A percentile compares a stretch with the other conserved stretches of the same genome.
Evolutionary conservation across 2,888 invertebrate species (phyloP).

Genomic region (Drosophila atripex): DNA sequence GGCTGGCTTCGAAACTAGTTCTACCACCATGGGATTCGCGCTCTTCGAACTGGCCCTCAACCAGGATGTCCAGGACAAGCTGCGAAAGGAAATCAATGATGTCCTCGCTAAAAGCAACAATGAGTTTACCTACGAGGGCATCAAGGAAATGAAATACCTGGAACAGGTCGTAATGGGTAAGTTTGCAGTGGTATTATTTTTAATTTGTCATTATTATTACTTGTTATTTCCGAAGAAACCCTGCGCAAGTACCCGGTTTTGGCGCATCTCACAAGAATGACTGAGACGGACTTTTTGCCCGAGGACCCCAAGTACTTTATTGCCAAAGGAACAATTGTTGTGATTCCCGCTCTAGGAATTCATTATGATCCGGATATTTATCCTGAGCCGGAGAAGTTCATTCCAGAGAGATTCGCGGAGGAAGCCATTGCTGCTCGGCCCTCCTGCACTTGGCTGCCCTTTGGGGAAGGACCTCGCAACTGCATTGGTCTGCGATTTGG

Average conservation of each 20-base stretch:
- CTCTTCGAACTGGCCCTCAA: constrained; percentile 75
- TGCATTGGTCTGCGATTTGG: constrained; percentile 81
- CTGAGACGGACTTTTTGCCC: constrained; percentile 43
- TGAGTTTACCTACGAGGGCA: constrained; percentile 75
- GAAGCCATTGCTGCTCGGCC: constrained; percentile 85
- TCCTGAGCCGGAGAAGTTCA: constrained; percentile 86
- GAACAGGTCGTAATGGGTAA: constrained; percentile 80
- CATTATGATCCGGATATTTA: constrained; percentile 85
- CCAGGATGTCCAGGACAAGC: constrained; percentile 64
- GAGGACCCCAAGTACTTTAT: constrained; percentile 83
- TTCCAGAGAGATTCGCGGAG: constrained; percentile 86
- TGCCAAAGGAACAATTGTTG: constrained; percentile 84
- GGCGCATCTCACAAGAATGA: constrained; percentile 51
- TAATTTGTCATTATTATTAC: neutral
- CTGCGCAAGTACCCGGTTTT: constrained; percentile 86
- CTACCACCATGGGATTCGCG: constrained; percentile 86
- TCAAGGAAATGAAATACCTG: constrained; percentile 77
- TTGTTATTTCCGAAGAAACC: constrained; percentile 83
- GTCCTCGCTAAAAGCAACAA: constrained; percentile 64
- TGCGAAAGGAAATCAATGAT: constrained; percentile 62
- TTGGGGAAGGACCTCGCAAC: constrained; percentile 81
- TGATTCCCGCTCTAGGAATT: constrained; percentile 83
- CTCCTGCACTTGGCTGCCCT: constrained; percentile 74
- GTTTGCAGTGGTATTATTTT: constrained; percentile 33
- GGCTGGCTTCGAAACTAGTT: constrained; percentile 88